Evolutionary conservation across 2,113 vertebrate species (phyloP), one percentile per base, ranked within the genome.

Genomic region (Ondatra zibethicus): DNA sequence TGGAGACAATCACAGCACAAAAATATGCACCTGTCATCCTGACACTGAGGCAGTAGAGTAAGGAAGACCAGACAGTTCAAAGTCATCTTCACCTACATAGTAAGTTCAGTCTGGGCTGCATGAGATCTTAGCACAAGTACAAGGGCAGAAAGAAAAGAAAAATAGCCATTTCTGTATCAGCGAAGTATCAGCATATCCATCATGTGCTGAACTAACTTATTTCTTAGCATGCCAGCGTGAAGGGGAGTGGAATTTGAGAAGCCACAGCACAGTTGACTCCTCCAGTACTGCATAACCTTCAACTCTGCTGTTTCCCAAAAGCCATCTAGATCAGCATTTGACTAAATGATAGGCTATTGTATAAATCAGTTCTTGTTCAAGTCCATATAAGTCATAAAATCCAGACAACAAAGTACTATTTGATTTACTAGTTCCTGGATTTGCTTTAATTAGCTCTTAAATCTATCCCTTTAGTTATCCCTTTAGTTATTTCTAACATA

Each of bases 401-500:
- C 31, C 73, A 82, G 31, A 81, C 65, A 90, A 50, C 19, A 72
- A 76, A 85, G 7, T 47, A 36, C 68, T 76, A 6, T 85, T 45
- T 90, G 70, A 78, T 81, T 91, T 93, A 92, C 55, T 61, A 63
- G 29, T 89, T 95, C 7, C 66, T 85, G 29, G 7, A 88, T 96
- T 94, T n/a, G 36, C n/a, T 95, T 94, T 94, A 91, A 61, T 92
- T 94, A 73, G 42, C 13, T 21, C 47, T 82, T 39, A 96, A 96
- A 70, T 19, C 52, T 70, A 76, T 12, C 88, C n/a, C n/a, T n/a
- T n/a, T n/a, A n/a, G 39, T 65, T 91, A 75, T 1, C 87, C 88
- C 95, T 96, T 91, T 76, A 88, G 47, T 94, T 92, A 85, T 80
- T 93, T 93, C 25, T 88, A 63, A 88, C 76, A 84, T 63, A 93